These are phyloP conservation scores for Agrochola circellaris DNA, from an alignment of 2,888 invertebrate genomes.

Conservation along the genomic window DNA sequence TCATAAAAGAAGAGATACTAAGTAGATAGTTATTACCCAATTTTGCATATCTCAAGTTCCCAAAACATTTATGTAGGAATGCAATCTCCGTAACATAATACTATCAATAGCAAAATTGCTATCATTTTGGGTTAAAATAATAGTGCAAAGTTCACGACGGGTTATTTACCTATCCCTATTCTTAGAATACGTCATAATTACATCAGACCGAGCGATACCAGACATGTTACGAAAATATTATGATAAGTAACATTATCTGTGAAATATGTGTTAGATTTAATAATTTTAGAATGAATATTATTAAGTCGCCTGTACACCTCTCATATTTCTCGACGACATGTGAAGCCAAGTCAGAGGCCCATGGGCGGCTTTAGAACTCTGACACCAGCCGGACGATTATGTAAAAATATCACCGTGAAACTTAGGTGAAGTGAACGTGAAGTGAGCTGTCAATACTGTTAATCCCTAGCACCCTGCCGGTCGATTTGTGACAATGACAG, in stretches of 20 bases:
- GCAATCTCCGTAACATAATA: not conserved
- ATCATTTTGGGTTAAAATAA: constrained; percentile 18
- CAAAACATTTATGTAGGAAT: not conserved
- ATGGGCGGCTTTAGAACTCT: too few species aligned
- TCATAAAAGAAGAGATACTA: not conserved
- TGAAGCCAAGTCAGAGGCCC: too few species aligned
- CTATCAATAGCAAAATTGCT: constrained; percentile 3
- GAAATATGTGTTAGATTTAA: not conserved
- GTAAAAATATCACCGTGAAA: too few species aligned
- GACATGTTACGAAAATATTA: constrained; percentile 24
- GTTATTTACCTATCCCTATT: constrained; percentile 24
- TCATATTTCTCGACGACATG: too few species aligned
- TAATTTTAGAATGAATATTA: not conserved
- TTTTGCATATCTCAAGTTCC: not conserved
- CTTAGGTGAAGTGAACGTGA: too few species aligned
- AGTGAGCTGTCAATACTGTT: too few species aligned
- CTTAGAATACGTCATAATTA: constrained; percentile 11
- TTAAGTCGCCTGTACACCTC: too few species aligned
- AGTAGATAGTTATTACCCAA: not conserved
- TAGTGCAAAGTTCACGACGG: constrained; percentile 8
- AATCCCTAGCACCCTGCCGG: too few species aligned
- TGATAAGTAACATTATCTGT: constrained; percentile 12
- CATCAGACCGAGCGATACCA: constrained; percentile 5
- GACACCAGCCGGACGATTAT: too few species aligned
- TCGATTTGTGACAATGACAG: too few species aligned